Evolutionary conservation across 2,888 invertebrate genomes (phyloP).

Genomic region (Altica lythri): DNA sequence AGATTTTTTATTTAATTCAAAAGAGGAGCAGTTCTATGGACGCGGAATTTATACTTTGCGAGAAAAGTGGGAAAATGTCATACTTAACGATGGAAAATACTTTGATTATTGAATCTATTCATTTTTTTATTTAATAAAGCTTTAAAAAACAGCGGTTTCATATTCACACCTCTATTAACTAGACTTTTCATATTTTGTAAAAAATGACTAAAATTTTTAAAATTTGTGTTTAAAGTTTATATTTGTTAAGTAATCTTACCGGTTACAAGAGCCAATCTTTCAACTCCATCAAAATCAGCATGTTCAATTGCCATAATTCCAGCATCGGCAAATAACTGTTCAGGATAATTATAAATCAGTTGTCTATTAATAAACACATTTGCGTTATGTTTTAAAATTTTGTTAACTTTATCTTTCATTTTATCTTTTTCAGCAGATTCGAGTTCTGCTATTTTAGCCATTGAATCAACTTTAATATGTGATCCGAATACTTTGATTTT

Average conservation of each 20-base stretch:
- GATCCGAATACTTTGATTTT: conserved; percentile 99
- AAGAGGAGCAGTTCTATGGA: too few relatives aligned
- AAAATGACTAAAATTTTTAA: too few relatives aligned
- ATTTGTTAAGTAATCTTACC: conserved; percentile 6
- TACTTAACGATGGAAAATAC: too few relatives aligned
- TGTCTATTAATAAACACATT: conserved; percentile 99
- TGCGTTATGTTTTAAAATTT: conserved; percentile 91
- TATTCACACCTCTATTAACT: too few relatives aligned
- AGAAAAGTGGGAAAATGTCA: too few relatives aligned
- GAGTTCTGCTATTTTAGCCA: conserved; percentile 95
- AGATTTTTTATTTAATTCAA: too few relatives aligned
- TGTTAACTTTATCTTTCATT: conserved; percentile 99
- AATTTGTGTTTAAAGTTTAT: too few relatives aligned
- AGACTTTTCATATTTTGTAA: too few relatives aligned
- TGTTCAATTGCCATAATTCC: conserved; percentile 99
- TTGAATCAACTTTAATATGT: conserved; percentile 88
- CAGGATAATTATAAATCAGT: conserved; percentile 99
- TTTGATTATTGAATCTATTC: too few relatives aligned
- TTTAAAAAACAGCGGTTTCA: too few relatives aligned
- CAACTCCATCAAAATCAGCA: conserved; percentile 99
- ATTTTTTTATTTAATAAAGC: too few relatives aligned
- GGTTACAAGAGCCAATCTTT: conserved; percentile 93
- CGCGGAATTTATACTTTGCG: too few relatives aligned
- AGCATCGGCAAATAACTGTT: conserved; percentile 98
- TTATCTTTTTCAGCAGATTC: conserved; percentile 98